Evolutionary conservation across 2,888 invertebrate genomes (phyloP).

Genomic region (Notodonta dromedarius): DNA sequence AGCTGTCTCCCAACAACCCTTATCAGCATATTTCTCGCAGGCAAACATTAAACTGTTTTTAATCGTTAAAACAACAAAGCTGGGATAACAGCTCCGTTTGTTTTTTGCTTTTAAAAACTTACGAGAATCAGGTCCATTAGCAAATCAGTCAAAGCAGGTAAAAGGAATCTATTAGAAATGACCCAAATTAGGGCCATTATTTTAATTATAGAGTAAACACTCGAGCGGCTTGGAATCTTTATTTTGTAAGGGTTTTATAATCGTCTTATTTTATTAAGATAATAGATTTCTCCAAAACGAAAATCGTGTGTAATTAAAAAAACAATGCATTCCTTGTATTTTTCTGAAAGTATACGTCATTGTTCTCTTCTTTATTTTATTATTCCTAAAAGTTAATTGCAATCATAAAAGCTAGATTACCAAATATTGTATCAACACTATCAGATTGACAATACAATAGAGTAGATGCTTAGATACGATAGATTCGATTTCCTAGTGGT

Average conservation of each 20-base stretch:
- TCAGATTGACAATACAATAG: too few species aligned
- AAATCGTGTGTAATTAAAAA: not conserved
- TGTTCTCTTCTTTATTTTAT: too few species aligned
- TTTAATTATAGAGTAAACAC: constrained; percentile 78
- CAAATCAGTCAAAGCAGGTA: constrained; percentile 73
- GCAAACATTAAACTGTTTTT: constrained; percentile 64
- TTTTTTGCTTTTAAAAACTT: constrained; percentile 36
- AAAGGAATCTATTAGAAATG: constrained; percentile 65
- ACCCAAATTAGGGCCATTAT: constrained; percentile 73
- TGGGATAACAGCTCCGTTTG: constrained; percentile 33
- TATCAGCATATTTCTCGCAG: constrained; percentile 57
- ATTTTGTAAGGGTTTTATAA: constrained; percentile 23
- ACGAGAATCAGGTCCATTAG: constrained; percentile 58
- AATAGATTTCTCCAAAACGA: constrained; percentile 7
- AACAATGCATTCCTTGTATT: too few species aligned
- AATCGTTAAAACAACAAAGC: constrained; percentile 67
- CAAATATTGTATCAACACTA: too few species aligned
- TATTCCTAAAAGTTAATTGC: too few species aligned
- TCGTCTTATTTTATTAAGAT: constrained; percentile 25
- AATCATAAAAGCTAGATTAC: too few species aligned
- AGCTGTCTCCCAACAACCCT: constrained; percentile 45
- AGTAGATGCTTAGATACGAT: too few species aligned
- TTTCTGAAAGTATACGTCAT: too few species aligned
- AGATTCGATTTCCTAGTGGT: too few species aligned
- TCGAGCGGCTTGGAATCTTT: constrained; percentile 51